phyloP scores from a whole-genome alignment of 2,113 vertebrate species.

The Lethenteron reissneri region DNA sequence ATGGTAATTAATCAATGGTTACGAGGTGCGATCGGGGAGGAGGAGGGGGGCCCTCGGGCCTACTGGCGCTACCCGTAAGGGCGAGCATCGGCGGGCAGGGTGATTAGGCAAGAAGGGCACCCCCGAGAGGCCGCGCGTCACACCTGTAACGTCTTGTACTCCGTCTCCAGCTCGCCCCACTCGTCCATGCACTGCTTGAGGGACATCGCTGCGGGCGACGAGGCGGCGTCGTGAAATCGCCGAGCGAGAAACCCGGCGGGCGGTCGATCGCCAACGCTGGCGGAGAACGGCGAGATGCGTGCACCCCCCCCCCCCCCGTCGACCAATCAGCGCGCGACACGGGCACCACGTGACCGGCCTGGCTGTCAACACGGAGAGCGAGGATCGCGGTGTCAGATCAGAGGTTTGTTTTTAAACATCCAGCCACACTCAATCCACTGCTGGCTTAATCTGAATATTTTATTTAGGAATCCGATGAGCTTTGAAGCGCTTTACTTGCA shows the following conservation, averaged over 20 bases:
- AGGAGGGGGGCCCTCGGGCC: background rate
- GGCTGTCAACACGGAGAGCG: too few species aligned
- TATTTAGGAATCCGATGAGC: too few species aligned
- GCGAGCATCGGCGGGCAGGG: background rate
- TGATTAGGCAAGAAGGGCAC: rapidly evolving
- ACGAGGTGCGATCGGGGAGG: background rate
- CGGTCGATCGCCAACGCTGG: too few species aligned
- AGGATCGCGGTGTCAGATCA: too few species aligned
- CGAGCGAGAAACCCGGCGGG: background rate
- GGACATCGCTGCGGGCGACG: background rate
- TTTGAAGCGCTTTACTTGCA: too few species aligned
- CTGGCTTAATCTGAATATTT: too few species aligned
- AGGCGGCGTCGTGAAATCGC: background rate
- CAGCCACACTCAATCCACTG: too few species aligned
- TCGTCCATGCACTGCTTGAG: conserved; percentile 18
- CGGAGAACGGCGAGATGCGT: too few species aligned
- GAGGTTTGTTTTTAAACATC: too few species aligned
- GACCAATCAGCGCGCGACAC: too few species aligned
- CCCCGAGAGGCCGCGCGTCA: conserved; percentile 9
- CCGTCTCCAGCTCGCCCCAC: conserved; percentile 47
- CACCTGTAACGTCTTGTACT: conserved; percentile 56
- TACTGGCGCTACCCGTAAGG: background rate
- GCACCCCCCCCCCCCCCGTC: too few species aligned
- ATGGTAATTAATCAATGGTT: background rate
- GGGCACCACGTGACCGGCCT: too few species aligned